Conservation (phyloP, 2,113 vertebrate species). For the Scytalopus superciliaris region DNA sequence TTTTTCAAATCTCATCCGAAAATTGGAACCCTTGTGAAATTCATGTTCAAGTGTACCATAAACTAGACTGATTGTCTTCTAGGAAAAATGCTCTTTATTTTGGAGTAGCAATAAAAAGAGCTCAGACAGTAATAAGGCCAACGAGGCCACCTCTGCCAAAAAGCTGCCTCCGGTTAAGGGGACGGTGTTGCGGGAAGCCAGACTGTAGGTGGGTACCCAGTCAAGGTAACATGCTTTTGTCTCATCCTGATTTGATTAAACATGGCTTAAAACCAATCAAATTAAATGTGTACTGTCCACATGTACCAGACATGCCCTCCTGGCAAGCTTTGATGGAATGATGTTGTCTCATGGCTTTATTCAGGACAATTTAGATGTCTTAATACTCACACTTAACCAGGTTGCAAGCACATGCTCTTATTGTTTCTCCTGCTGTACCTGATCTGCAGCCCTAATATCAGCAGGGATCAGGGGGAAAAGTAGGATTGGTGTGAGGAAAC, state of each 20-base stretch:
- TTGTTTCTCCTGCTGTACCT: not conserved
- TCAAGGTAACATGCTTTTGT: constrained; percentile 21
- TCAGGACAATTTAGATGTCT: not conserved
- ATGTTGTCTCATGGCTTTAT: not conserved
- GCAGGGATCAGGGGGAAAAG: not conserved
- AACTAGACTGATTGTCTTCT: constrained; percentile 81
- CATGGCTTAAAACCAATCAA: constrained; percentile 24
- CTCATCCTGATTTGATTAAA: constrained; percentile 5
- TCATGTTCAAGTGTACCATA: constrained; percentile 21
- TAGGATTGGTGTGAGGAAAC: not conserved
- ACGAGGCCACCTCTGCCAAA: constrained; percentile 66
- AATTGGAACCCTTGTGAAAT: not conserved
- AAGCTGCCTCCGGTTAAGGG: constrained; percentile 65
- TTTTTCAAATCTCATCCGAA: not conserved
- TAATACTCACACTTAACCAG: not conserved
- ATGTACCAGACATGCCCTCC: not conserved
- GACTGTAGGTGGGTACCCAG: constrained; percentile 77
- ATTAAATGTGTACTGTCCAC: not conserved
- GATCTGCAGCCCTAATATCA: not conserved
- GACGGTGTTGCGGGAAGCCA: constrained; percentile 67
- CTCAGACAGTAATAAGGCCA: constrained; percentile 70
- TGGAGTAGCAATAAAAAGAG: constrained; percentile 80
- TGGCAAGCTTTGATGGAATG: not conserved
- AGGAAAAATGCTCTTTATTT: constrained; percentile 80
- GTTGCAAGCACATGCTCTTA: not conserved